Evolutionary conservation across 2,888 invertebrate genomes (phyloP).

Genomic region (Thecophora atra): DNA sequence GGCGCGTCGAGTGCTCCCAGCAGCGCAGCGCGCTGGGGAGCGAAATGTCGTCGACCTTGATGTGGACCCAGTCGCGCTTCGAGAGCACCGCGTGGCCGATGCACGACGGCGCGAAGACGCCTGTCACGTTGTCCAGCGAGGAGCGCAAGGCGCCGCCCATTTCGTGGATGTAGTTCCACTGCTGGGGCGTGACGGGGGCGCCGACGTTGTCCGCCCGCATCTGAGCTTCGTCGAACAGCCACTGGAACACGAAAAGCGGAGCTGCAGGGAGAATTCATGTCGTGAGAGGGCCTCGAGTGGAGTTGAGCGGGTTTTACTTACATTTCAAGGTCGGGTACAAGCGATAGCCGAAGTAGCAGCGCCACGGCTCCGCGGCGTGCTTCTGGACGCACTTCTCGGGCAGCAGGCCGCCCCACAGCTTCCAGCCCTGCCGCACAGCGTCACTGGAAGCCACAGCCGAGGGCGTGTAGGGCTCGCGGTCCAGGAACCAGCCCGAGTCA

Average conservation of each 20-base stretch:
- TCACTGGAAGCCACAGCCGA: conserved; percentile 73
- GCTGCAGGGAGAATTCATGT: conserved; percentile 65
- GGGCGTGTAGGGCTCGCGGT: conserved; percentile 79
- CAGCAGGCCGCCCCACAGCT: conserved; percentile 81
- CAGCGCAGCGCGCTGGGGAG: conserved; percentile 86
- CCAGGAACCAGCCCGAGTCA: conserved; percentile 96
- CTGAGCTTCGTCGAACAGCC: conserved; percentile 94
- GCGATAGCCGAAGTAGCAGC: conserved; percentile 91
- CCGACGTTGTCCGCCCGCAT: conserved; percentile 92
- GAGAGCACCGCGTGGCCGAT: conserved; percentile 91
- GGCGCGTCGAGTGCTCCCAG: conserved; percentile 77
- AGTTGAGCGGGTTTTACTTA: conserved; percentile 66
- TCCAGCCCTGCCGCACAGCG: conserved; percentile 78
- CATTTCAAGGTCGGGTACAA: conserved; percentile 85
- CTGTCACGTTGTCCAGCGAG: conserved; percentile 84
- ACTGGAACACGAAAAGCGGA: conserved; percentile 93
- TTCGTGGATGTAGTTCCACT: conserved; percentile 93
- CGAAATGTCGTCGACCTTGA: conserved; percentile 85
- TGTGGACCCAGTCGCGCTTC: conserved; percentile 85
- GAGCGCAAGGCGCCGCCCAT: conserved; percentile 86
- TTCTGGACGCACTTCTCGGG: conserved; percentile 79
- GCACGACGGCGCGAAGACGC: conserved; percentile 92
- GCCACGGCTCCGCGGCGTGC: conserved; percentile 81
- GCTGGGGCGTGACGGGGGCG: conserved; percentile 85
- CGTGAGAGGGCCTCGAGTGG: not conserved